Evolutionary conservation across 2,113 vertebrate species (phyloP).

Genomic region (Pungitius pungitius): DNA sequence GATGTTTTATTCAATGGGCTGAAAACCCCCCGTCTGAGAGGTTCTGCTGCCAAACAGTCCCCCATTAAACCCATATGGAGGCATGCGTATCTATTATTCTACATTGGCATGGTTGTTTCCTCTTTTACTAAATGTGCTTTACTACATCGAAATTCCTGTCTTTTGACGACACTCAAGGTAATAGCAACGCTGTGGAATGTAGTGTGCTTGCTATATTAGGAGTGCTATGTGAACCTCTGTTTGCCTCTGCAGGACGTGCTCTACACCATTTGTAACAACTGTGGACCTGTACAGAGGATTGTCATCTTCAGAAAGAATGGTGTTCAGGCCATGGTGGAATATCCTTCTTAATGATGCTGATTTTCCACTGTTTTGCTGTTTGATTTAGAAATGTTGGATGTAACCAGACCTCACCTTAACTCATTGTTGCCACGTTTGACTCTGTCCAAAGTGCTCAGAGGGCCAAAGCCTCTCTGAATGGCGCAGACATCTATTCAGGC

Average conservation of each 20-base stretch:
- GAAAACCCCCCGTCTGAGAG: background rate
- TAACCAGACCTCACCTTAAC: slow-evolving; percentile 79
- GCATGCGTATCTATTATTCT: background rate
- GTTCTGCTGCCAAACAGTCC: background rate
- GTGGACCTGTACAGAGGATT: slow-evolving; percentile 95
- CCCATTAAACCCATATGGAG: background rate
- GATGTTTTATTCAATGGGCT: background rate
- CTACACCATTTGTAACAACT: slow-evolving; percentile 96
- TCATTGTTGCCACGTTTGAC: slow-evolving; percentile 83
- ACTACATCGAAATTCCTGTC: background rate
- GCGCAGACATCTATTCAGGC: slow-evolving; percentile 95
- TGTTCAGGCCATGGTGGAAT: slow-evolving; percentile 98
- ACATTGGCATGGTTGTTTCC: background rate
- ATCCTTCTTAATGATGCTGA: slow-evolving; percentile 81
- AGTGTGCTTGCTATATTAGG: background rate
- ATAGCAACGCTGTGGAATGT: background rate
- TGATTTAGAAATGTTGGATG: background rate
- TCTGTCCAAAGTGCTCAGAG: slow-evolving; percentile 95
- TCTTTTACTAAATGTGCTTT: no score
- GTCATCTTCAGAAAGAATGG: slow-evolving; percentile 97
- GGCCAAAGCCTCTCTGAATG: slow-evolving; percentile 94
- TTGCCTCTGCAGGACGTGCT: slow-evolving; percentile 87
- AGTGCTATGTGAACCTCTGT: background rate
- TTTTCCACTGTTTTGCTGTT: background rate
- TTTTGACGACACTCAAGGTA: no score